phyloP scores from a whole-genome alignment of 2,888 invertebrate species.

The Spodoptera littoralis region DNA sequence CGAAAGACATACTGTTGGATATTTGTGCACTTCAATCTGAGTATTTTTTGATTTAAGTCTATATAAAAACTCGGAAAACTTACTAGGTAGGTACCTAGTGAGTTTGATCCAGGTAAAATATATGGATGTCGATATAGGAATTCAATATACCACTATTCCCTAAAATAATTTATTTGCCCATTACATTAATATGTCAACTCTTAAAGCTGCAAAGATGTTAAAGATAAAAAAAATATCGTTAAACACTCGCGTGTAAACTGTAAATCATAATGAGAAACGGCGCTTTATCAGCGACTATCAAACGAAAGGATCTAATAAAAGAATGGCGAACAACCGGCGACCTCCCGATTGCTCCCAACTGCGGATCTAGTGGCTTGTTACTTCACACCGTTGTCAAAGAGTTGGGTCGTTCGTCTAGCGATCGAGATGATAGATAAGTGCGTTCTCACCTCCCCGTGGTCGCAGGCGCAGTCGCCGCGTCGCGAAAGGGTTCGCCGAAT shows the following conservation, averaged over 20 bases:
- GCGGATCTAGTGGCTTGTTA: slow-evolving; percentile 70
- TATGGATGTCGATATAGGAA: neutral
- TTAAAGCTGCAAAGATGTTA: slow-evolving; percentile 52
- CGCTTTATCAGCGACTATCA: slow-evolving; percentile 72
- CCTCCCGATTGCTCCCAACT: slow-evolving; percentile 68
- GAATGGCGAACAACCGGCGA: slow-evolving; percentile 77
- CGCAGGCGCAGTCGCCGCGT: slow-evolving; percentile 61
- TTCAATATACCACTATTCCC: slow-evolving; percentile 21
- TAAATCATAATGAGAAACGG: slow-evolving; percentile 73
- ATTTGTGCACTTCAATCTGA: slow-evolving; percentile 7
- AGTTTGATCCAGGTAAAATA: no score
- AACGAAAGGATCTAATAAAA: slow-evolving; percentile 79
- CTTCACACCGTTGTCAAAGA: slow-evolving; percentile 86
- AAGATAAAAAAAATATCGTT: slow-evolving; percentile 67
- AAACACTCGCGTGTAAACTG: slow-evolving; percentile 65
- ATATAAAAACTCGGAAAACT: no score
- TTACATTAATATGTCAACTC: slow-evolving; percentile 59
- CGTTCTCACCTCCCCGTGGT: slow-evolving; percentile 87
- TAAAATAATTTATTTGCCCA: slow-evolving; percentile 24
- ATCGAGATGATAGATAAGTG: slow-evolving; percentile 83
- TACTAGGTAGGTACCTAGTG: no score
- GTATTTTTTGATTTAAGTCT: no score
- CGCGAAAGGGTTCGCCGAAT: slow-evolving; percentile 87
- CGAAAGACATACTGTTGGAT: slow-evolving; percentile 25
- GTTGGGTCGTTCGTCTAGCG: slow-evolving; percentile 73